A percentile compares a stretch with the other conserved stretches of the same genome.
Evolutionary conservation across 2,888 invertebrate genomes (phyloP).

Genomic region (Ormyrus pomaceus): DNA sequence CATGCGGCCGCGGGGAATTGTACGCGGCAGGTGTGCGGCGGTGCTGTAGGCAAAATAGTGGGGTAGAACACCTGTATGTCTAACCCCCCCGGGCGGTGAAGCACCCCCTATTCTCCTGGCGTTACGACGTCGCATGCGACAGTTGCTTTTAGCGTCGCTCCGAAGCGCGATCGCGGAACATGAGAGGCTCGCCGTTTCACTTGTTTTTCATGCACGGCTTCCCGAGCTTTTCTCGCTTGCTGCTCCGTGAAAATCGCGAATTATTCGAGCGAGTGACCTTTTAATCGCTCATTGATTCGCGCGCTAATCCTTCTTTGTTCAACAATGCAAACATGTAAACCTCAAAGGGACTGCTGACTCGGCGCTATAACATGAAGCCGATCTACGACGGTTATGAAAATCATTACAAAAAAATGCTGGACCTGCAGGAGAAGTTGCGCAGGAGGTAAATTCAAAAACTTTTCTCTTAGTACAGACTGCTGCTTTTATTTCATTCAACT

Average conservation of each 20-base stretch:
- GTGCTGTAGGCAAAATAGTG: constrained; percentile 32
- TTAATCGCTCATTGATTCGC: neutral
- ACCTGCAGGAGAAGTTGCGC: constrained; percentile 70
- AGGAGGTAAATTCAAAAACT: constrained; percentile 62
- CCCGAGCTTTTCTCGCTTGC: no score
- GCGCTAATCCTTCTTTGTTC: neutral
- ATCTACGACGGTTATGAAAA: constrained; percentile 63
- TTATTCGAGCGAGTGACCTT: neutral
- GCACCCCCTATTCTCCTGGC: constrained; percentile 61
- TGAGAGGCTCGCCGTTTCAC: neutral
- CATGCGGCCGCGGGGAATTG: neutral
- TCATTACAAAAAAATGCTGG: constrained; percentile 71
- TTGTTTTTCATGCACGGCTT: neutral
- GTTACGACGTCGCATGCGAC: constrained; percentile 66
- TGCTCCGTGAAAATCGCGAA: neutral
- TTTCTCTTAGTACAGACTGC: neutral
- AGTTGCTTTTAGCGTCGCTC: constrained; percentile 64
- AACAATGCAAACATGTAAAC: no score
- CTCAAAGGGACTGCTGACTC: no score
- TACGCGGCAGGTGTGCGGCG: constrained; percentile 38
- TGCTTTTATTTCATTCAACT: neutral
- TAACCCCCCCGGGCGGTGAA: constrained; percentile 58
- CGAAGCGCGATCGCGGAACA: neutral
- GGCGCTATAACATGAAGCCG: constrained; percentile 60
- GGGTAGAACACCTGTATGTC: constrained; percentile 69